A percentile compares a stretch with the other conserved stretches of the same genome.
phyloP scores from a whole-genome alignment of 2,113 vertebrate species.

The Passer montanus region DNA sequence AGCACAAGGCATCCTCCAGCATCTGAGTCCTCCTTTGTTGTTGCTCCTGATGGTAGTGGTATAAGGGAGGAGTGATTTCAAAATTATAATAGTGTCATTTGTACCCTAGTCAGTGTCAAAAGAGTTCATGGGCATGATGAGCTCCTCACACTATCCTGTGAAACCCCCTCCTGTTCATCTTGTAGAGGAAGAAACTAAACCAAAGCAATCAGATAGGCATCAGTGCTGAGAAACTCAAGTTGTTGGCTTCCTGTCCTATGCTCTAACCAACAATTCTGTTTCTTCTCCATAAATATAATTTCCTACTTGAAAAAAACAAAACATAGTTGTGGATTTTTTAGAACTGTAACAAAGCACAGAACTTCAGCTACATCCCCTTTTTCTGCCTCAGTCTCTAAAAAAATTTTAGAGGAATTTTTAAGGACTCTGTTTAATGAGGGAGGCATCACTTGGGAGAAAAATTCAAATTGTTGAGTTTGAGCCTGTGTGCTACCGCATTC shows the following conservation, averaged over 20 bases:
- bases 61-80: background rate
- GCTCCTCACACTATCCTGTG: background rate
- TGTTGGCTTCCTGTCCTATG: background rate
- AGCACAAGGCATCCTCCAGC: background rate
- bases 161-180: background rate
- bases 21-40: background rate
- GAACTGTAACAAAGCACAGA: background rate
- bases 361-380: background rate
- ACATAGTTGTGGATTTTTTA: background rate
- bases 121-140: background rate
- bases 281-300: background rate
- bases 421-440: constrained; percentile 44
- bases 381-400: background rate
- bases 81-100: background rate
- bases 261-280: background rate
- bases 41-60: background rate
- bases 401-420: constrained; percentile 18
- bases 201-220: background rate
- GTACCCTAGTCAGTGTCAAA: background rate
- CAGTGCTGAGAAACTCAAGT: background rate
- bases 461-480: constrained; percentile 29
- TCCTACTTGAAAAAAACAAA: background rate
- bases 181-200: background rate
- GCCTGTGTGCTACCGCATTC: constrained; percentile 25
- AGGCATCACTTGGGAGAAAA: constrained; percentile 50